Base-by-base conservation (phyloP, 2,797 vertebrate genomes). In the Luscinia luscinia region DNA sequence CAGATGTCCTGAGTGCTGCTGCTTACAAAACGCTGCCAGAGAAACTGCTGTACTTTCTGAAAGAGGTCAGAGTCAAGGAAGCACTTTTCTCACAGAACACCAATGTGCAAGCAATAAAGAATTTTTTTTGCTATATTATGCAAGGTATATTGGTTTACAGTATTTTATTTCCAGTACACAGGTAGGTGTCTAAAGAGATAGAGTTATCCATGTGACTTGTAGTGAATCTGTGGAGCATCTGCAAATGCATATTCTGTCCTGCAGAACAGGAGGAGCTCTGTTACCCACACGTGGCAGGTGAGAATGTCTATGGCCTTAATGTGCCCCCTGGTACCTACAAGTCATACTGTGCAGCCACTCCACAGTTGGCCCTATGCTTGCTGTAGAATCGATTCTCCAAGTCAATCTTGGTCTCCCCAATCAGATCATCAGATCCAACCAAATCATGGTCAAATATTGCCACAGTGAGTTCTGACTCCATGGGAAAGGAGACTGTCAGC, bases 361-460 rank as follows among this genome's bases (percentile, higher is more conserved):
- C 99, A 64, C 99, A 99, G 68, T 97, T 97, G 9, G 99, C 98
- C 55, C 98, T 96, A 95, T 99, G 98, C n/a, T 98, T 98, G 97
- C 99, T 99, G 93, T 99, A 99, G 97, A 99, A 99, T 34, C 98
- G 97, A 93, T 99, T 99, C 97, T 99, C 99, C 96, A 99, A 69
- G 91, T 99, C 99, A 48, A 99, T 90, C 45, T 97, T 98, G 2
- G 99, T 99, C 95, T 99, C 99, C 3, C 99, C 99, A 7, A 99
- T 99, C 84, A 98, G 93, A 73, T 99, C 99, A 79, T 99, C 98
- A 12, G 98, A 97, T 51, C 99, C 99, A 52, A 99, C 96, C 4
- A 99, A 88, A 94, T 99, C 98, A 19, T 99, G 99, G 87, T 99
- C 99, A 67, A 98, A 98, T 68, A 99, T 87, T 9, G 84, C 97